Evolutionary conservation across 2,797 vertebrate genomes (phyloP), one percentile per base, ranked within the genome.

Genomic region (Anniella stebbinsi): DNA sequence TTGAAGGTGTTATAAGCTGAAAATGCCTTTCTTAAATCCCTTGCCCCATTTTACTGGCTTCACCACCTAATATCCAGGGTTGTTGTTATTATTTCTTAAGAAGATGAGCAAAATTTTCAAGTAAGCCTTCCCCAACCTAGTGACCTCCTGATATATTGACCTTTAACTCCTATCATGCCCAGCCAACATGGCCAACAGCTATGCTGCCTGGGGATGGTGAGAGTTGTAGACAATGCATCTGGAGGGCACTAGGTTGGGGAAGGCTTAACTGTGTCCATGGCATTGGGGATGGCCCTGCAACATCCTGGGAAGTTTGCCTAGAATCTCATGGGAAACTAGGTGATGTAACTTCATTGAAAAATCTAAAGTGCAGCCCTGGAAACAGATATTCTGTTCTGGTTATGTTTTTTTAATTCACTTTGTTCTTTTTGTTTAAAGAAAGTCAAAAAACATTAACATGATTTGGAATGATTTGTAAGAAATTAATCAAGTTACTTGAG

Each of bases 401-500:
- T 9, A 57, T 83, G 17, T 9, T 82, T 78, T 88, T 23, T 38
- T 45, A 3, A 69, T 80, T 80, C 51, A n/a, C 66, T n/a, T 75
- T 38, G 48, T 75, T 33, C 25, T 48, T 78, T 48, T 28, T 12
- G 1, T 7, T 60, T 11, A 36, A 38, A 69, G 41, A 36, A 38
- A 69, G 41, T 38, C 75, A 45, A 80, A 48, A 80, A 69, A 28
- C n/a, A n/a, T 30, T 38, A 87, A 77, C 30, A 12, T 38, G 45
- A 80, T 28, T 51, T 80, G 54, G 23, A 69, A 45, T n/a, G 69
- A 63, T 82, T 70, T 63, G 70, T 28, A 60, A 45, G 18, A 72
- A 63, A 88, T 88, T 81, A 63, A 73, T 88, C 54, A 17, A 73
- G 38, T 38, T 45, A 75, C 54, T 63, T 81, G 48, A 86, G 73